Evolutionary conservation across 2,888 invertebrate species (phyloP).

Genomic region (Heliothis peltigera): DNA sequence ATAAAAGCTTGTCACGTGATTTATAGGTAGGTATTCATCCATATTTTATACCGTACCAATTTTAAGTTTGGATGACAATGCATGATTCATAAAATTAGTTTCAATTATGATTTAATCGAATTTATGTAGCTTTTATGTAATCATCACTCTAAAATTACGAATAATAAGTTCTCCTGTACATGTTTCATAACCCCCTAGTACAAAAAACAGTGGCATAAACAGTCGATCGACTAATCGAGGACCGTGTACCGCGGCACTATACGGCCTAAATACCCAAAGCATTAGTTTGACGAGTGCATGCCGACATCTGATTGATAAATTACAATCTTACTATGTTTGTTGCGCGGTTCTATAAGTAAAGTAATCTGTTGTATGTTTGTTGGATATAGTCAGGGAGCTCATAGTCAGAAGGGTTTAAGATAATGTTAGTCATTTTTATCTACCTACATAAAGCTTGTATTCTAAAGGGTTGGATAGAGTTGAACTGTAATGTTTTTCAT

Average conservation of each 20-base stretch:
- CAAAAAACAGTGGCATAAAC: not conserved
- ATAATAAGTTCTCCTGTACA: too few species aligned
- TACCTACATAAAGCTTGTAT: not conserved
- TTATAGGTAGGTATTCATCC: too few species aligned
- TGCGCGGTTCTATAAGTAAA: slow-evolving; percentile 2
- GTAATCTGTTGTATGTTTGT: slow-evolving; percentile 10
- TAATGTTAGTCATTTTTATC: not conserved
- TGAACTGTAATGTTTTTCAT: too few species aligned
- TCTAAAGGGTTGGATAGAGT: too few species aligned
- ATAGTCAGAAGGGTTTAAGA: not conserved
- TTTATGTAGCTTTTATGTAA: too few species aligned
- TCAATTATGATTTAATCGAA: too few species aligned
- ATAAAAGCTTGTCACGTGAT: too few species aligned
- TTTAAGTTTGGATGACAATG: too few species aligned
- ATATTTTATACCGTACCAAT: too few species aligned
- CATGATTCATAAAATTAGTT: too few species aligned
- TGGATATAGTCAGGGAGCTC: slow-evolving; percentile 14
- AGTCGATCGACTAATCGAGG: not conserved
- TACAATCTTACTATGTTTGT: slow-evolving; percentile 36
- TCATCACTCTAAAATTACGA: too few species aligned
- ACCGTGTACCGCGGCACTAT: slow-evolving; percentile 18
- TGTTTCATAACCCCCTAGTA: too few species aligned
- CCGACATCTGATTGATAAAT: slow-evolving; percentile 49
- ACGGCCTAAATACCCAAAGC: slow-evolving; percentile 49
- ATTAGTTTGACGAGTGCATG: slow-evolving; percentile 52